phyloP scores from a whole-genome alignment of 2,888 invertebrate species.

The Colostygia pectinataria region DNA sequence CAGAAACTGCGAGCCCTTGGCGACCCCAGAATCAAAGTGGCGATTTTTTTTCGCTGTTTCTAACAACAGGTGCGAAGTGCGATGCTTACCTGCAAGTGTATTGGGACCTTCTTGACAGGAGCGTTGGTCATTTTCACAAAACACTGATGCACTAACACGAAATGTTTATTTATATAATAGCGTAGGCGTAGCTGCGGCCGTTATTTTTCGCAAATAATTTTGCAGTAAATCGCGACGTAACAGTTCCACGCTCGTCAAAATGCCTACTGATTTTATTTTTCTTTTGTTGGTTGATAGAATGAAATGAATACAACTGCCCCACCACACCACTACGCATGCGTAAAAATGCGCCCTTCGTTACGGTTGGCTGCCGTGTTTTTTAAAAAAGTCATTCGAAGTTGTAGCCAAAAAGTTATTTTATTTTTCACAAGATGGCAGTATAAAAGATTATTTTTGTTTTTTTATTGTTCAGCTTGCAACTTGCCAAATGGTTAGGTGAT shows the following conservation, averaged over 20 bases:
- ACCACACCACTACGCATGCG: constrained; percentile 68
- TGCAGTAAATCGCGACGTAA: constrained; percentile 30
- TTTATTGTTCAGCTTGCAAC: no score
- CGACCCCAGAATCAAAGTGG: no score
- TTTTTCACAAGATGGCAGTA: constrained; percentile 38
- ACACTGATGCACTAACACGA: constrained; percentile 67
- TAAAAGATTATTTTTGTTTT: no score
- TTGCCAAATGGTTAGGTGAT: no score
- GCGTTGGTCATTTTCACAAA: constrained; percentile 84
- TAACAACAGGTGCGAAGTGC: constrained; percentile 67
- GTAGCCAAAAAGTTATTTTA: constrained; percentile 19
- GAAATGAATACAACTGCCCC: constrained; percentile 67
- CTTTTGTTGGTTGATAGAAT: constrained; percentile 57
- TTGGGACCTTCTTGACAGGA: constrained; percentile 97
- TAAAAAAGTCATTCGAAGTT: constrained; percentile 28
- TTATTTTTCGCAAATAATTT: constrained; percentile 48
- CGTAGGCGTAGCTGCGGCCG: constrained; percentile 61
- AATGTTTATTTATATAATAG: constrained; percentile 64
- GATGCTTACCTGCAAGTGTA: constrained; percentile 92
- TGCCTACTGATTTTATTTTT: constrained; percentile 64
- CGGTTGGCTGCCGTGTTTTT: constrained; percentile 43
- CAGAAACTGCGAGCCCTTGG: no score
- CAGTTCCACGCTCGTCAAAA: constrained; percentile 46
- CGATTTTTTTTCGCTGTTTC: constrained; percentile 38
- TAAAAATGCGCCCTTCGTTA: constrained; percentile 55